phyloP scores from a whole-genome alignment of 2,113 vertebrate genomes.

The Synchiropus splendidus region DNA sequence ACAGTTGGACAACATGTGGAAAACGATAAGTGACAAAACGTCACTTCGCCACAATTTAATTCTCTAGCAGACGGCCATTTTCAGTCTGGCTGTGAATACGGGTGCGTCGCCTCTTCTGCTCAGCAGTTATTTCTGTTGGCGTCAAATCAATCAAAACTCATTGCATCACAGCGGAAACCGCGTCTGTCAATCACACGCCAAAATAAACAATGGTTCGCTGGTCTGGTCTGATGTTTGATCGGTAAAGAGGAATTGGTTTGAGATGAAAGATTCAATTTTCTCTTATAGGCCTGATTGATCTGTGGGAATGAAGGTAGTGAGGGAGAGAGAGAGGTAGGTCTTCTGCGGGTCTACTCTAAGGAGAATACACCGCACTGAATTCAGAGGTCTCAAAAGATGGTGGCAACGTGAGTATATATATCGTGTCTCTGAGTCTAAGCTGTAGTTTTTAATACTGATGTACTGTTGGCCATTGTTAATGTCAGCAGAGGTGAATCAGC shows the following conservation, averaged over 20 bases:
- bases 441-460: no score
- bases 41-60: slow-evolving; percentile 27
- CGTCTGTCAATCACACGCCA: slow-evolving; percentile 22
- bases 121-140: slow-evolving; percentile 21
- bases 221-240: background rate
- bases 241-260: slow-evolving; percentile 13
- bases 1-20: slow-evolving; percentile 25
- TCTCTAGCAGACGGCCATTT: slow-evolving; percentile 39
- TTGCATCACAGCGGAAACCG: slow-evolving; percentile 19
- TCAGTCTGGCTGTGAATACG: slow-evolving; percentile 17
- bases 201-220: slow-evolving; percentile 7
- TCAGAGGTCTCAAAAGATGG: no score
- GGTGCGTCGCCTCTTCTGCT: slow-evolving; percentile 8
- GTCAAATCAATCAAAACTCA: slow-evolving; percentile 36
- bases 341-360: no score
- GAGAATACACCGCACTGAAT: no score
- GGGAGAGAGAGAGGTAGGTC: no score
- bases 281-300: slow-evolving; percentile 10
- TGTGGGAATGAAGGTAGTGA: slow-evolving; percentile 15
- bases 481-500: no score
- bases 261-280: slow-evolving; percentile 13
- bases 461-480: no score
- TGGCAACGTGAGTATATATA: no score
- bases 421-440: no score
- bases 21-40: slow-evolving; percentile 26